Percentiles rank a stretch among this genome's conserved stretches.
Evolutionary conservation across 1,140 invertebrate genomes (phyloP).

Genomic region (Paraescarpia echinospica): DNA sequence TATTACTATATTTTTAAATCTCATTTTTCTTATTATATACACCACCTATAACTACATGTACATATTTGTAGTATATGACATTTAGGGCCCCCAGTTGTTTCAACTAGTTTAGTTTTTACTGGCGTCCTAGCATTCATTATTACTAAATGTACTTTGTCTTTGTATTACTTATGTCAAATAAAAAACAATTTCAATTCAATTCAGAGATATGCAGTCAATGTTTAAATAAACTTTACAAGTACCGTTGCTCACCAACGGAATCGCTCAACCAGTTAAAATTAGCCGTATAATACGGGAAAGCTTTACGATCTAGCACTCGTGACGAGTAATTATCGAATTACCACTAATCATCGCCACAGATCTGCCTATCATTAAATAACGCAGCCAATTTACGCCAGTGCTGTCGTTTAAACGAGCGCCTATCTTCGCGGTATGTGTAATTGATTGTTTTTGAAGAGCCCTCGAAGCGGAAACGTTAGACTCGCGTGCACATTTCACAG

Average conservation of each 20-base stretch:
- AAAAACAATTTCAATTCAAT: too few relatives aligned
- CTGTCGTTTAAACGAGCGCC: neutral
- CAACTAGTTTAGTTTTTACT: too few relatives aligned
- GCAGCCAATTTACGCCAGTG: neutral
- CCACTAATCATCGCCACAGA: neutral
- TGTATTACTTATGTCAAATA: too few relatives aligned
- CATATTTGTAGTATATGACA: too few relatives aligned
- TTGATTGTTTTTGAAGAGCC: constrained; percentile 5
- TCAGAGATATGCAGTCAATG: neutral
- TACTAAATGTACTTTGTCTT: too few relatives aligned
- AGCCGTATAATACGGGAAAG: neutral
- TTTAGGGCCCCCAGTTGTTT: too few relatives aligned
- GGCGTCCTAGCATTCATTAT: too few relatives aligned
- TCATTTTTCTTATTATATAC: too few relatives aligned
- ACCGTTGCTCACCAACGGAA: neutral
- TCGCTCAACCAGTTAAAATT: neutral
- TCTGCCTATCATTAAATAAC: neutral
- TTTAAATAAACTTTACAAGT: neutral
- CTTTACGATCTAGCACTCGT: neutral
- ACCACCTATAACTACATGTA: too few relatives aligned
- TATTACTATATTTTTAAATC: too few relatives aligned
- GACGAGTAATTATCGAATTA: constrained; percentile 1
- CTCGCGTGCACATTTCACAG: neutral
- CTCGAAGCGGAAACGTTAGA: constrained; percentile 3
- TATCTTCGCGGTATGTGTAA: neutral